Conservation (phyloP, 2,888 invertebrate genomes). For the Clitarchus hookeri region DNA sequence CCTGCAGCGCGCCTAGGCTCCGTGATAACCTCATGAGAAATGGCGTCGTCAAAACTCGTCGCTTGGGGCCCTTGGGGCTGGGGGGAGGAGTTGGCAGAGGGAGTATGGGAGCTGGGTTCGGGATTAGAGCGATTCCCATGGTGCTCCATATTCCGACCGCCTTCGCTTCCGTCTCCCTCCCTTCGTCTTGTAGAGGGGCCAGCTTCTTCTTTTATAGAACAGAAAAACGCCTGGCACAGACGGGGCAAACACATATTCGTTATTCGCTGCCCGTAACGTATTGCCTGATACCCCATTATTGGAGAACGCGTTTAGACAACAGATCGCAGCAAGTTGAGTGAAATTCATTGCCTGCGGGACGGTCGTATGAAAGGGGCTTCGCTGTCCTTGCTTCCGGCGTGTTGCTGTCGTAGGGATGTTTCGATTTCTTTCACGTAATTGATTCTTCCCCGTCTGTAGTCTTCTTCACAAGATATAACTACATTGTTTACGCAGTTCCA, state of each 20-base stretch:
- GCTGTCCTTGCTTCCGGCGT: no score
- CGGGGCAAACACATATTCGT: background rate
- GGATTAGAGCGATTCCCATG: background rate
- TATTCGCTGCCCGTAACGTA: background rate
- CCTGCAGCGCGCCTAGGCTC: background rate
- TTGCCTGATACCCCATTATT: background rate
- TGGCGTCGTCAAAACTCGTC: conserved; percentile 10
- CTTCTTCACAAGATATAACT: no score
- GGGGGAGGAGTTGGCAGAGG: background rate
- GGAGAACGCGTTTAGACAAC: conserved; percentile 20
- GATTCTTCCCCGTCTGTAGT: no score
- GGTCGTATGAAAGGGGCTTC: no score
- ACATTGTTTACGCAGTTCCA: no score
- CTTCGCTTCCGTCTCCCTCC: no score
- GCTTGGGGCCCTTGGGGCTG: background rate
- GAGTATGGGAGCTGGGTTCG: background rate
- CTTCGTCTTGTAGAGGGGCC: no score
- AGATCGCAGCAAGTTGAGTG: background rate
- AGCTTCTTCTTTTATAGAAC: background rate
- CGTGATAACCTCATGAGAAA: conserved; percentile 9
- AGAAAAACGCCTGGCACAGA: background rate
- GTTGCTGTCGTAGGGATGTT: no score
- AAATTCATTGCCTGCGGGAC: no score
- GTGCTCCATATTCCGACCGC: background rate
- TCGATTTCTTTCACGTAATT: no score